Evolutionary conservation across 2,888 invertebrate species (phyloP), one percentile per base, ranked within the genome.

Genomic region (Acanthosoma haemorrhoidale): DNA sequence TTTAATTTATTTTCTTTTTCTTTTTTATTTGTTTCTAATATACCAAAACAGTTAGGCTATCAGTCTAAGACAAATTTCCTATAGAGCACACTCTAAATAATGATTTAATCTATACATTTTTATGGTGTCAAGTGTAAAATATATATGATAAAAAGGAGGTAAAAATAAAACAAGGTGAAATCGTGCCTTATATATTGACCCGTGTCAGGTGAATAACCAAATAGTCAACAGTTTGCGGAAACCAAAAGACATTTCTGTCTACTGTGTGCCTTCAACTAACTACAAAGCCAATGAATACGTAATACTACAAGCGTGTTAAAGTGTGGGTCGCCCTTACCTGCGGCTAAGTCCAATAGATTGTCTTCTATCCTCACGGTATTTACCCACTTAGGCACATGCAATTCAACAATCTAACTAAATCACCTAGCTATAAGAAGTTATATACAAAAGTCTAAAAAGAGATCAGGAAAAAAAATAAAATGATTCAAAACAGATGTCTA

Each of bases 161-260:
- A n/a, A 66, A 66, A 25, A 43, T 43, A 66, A 43, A 43, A 43
- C 29, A 41, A 43, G 39, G 16, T 39, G 15, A 41, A 39, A 41
- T 31, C 29, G 66, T 66, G 66, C 41, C 31, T 32, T 66, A 25
- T n/a, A n/a, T 66, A 66, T 43, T 43, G 43, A 66, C 38, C 39
- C 25, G 29, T 32, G n/a, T 34, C 34, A 61, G 38, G 51, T 36
- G 29, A 41, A 43, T 15, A 43, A 29, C 4, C n/a, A n/a, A 66
- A 43, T 41, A 29, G 66, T 66, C 72, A 70, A 69, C 72, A 72
- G 72, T 72, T 72, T 71, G 69, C 72, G 79, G 79, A 79, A 78
- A 79, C 79, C 80, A 79, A 79, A 76, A 80, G 79, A 80, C 79
- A 79, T 78, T 74, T 72, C 59, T 58, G 68, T 68, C 66, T 43